Percentiles rank a stretch among this genome's conserved stretches.
phyloP scores from a whole-genome alignment of 2,888 invertebrate genomes.

The Atethmia centrago region DNA sequence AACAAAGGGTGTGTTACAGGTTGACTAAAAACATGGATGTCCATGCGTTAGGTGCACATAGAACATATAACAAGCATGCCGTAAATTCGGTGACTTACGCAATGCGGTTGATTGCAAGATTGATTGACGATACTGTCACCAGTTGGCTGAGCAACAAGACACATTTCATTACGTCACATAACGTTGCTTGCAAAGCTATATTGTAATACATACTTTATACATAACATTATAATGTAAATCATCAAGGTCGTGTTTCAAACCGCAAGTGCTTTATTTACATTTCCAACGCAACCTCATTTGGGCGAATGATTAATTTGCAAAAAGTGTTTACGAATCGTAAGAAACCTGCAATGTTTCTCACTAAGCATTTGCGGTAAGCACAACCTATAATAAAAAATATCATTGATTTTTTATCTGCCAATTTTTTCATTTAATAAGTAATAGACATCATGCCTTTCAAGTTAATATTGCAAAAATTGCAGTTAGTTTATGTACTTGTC shows the following conservation, averaged over 20 bases:
- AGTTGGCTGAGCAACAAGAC: conserved; percentile 95
- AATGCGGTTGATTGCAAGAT: conserved; percentile 97
- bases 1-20: conserved; percentile 68
- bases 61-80: conserved; percentile 82
- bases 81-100: conserved; percentile 93
- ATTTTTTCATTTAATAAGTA: conserved; percentile 56
- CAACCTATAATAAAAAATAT: conserved; percentile 50
- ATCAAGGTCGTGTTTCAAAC: conserved; percentile 57
- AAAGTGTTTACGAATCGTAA: neutral
- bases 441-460: conserved; percentile 72
- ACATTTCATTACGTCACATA: conserved; percentile 88
- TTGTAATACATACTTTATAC: conserved; percentile 69
- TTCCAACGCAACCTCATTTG: conserved; percentile 27
- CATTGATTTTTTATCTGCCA: conserved; percentile 41
- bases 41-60: conserved; percentile 86
- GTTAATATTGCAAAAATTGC: conserved; percentile 68
- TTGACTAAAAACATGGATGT: conserved; percentile 76
- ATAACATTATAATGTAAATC: conserved; percentile 64
- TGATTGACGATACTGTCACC: conserved; percentile 97
- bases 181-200: conserved; percentile 83
- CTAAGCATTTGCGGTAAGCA: conserved; percentile 65
- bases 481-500: conserved; percentile 70
- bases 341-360: conserved; percentile 19
- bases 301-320: neutral
- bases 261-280: conserved; percentile 63